Evolutionary conservation across 2,797 vertebrate species (phyloP), one percentile per base, ranked within the genome.

Genomic region (Crenichthys baileyi): DNA sequence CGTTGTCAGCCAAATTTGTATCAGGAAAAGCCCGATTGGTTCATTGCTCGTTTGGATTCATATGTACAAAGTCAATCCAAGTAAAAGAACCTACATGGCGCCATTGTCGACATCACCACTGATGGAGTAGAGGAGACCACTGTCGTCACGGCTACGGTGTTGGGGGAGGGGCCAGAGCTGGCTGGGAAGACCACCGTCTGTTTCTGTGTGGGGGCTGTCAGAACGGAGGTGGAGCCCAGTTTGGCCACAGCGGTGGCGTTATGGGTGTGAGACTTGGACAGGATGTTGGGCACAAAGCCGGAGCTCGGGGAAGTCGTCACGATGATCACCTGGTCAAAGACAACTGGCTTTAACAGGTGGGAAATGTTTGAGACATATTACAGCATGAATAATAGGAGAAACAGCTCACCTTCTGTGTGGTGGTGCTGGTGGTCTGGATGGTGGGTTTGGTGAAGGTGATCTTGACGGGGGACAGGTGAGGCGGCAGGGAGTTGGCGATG

Each of bases 261-360:
- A 86, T 96, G 95, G 7, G 93, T 96, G 77, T 96, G 95, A 3
- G 95, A 99, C 95, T 99, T 99, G 44, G 98, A 99, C 87, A 99
- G 96, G 94, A 99, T 99, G 95, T 99, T 99, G 87, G 98, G 98
- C 70, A 99, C 97, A 65, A 99, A 99, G 81, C 97, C 98, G 81
- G 98, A 99, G 91, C 98, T 98, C n/a, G 98, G 98, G 84, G 98
- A 99, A 2, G 98, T 99, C 2, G 98, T 99, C 80, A 99, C 98
- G 72, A 99, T 99, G 86, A 99, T 99, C 82, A 99, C 98, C 98
- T 99, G 90, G 29, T 31, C 0, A 29, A 55, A 77, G 0, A 79
- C 0, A 3, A 67, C 8, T 24, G 0, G 0, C 72, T 79, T 58
- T 22, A 60, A 70, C 0, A 0, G 0, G 51, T 6, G 9, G 44